Evolutionary conservation across 2,797 vertebrate genomes (phyloP).

Genomic region (Neosalanx taihuensis): DNA sequence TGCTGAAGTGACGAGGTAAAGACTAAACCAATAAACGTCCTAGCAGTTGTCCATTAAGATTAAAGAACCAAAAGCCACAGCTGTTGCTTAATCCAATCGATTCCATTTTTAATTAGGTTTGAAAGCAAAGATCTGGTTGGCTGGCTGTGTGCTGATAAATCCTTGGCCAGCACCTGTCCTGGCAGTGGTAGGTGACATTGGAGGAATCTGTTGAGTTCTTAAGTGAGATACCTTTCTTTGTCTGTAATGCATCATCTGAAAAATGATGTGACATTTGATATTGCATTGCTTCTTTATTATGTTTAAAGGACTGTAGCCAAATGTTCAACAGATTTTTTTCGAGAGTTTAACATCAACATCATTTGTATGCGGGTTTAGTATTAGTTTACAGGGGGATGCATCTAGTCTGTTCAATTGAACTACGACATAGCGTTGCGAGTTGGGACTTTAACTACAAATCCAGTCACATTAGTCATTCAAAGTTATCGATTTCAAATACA

Average conservation of each 20-base stretch:
- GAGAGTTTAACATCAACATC: neutral
- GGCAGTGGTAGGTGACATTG: neutral
- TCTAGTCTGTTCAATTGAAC: neutral
- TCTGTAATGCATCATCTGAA: neutral
- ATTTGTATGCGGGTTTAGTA: neutral
- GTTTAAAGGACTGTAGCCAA: neutral
- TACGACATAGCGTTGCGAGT: neutral
- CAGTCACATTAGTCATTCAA: constrained; percentile 8
- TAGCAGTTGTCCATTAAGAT: constrained; percentile 34
- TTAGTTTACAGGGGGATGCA: neutral
- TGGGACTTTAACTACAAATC: neutral
- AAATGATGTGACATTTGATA: neutral
- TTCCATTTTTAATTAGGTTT: constrained; percentile 56
- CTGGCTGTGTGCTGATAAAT: constrained; percentile 31
- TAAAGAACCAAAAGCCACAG: constrained; percentile 30
- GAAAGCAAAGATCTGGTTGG: constrained; percentile 42
- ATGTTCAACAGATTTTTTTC: neutral
- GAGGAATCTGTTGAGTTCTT: neutral
- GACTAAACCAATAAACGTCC: neutral
- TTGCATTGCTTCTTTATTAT: neutral
- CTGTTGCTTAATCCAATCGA: constrained; percentile 49
- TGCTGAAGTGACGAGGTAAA: constrained; percentile 8
- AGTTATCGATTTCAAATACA: constrained; percentile 35
- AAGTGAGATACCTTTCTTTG: neutral
- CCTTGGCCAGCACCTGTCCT: constrained; percentile 35